Evolutionary conservation across 2,888 invertebrate genomes (phyloP), one percentile per base, ranked within the genome.

Genomic region (Drosophila vallismaia): DNA sequence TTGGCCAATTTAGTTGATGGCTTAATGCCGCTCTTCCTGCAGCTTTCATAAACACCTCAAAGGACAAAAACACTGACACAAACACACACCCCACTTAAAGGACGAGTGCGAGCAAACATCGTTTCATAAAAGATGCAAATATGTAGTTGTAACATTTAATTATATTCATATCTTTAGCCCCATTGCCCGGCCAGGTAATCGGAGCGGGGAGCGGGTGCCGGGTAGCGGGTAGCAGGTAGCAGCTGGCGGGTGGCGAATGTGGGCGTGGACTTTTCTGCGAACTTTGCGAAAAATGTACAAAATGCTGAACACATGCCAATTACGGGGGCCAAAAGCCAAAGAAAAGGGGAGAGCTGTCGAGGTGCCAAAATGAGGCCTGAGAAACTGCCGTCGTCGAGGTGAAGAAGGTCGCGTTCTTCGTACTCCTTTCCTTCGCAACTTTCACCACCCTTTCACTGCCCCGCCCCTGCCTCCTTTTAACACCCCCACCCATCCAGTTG

Each of bases 281-380:
- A 79, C 79, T 69, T 79, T 79, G 88, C 82, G 86, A 82, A 82
- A 82, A 86, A 67, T 81, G 76, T 81, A 82, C 85, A 85, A 82
- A 82, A 82, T 85, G 82, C 87, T 84, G 84, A 84, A 84, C 84
- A 86, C 86, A 84, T 84, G 88, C 84, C 84, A 84, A 84, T 84
- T 84, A 84, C 83, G 80, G 72, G 70, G 53, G 60, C 60, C 52
- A 69, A 42, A 36, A 38, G 14, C 36, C 36, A 36, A 64, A 58
- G 54, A 10, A 12, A 7, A 24, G 68, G 12, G 69, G 38, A 72
- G 68, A 79, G 73, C 71, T 73, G 82, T 80, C 82, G 79, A 87
- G 87, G 86, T 82, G 82, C 87, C 87, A 82, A 82, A 82, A 82
- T 81, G 87, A 82, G 88, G 82, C 77, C 80, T 74, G 73, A 66